Conservation (phyloP, 1,140 invertebrate species). For the Berghia stephanieae region DNA sequence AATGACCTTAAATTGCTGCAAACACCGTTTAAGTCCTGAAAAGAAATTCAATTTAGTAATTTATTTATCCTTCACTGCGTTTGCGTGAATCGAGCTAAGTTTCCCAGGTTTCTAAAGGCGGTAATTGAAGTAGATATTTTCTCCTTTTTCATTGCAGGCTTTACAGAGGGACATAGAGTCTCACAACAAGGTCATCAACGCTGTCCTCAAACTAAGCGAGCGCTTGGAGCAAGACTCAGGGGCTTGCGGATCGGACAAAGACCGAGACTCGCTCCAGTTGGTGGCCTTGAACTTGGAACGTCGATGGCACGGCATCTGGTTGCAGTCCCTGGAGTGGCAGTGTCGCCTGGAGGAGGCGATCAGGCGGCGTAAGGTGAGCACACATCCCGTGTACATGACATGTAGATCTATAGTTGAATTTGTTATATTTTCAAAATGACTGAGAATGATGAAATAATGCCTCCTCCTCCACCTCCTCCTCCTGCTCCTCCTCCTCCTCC, state of each 20-base stretch:
- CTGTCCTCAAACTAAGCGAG: conserved; percentile 78
- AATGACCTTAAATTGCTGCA: no score
- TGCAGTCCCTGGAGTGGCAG: conserved; percentile 89
- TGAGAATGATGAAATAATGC: no score
- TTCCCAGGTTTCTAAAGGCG: background rate
- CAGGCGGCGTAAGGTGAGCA: conserved; percentile 47
- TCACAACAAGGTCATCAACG: conserved; percentile 82
- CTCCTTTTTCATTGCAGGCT: conserved; percentile 75
- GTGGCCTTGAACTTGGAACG: conserved; percentile 76
- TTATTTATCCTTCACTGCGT: background rate
- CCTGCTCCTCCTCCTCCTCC: background rate
- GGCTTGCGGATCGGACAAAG: conserved; percentile 39
- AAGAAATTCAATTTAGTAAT: background rate
- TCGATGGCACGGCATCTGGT: conserved; percentile 87
- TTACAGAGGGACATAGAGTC: conserved; percentile 85
- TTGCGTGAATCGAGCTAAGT: background rate
- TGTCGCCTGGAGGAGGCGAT: conserved; percentile 78
- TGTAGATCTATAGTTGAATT: no score
- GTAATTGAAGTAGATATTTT: background rate
- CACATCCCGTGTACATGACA: no score
- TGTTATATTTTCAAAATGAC: no score
- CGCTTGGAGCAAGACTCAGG: conserved; percentile 62
- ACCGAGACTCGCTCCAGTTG: conserved; percentile 52
- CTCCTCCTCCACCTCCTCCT: background rate
- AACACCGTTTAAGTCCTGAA: no score